These are phyloP conservation scores for Eleginops maclovinus DNA, from an alignment of 2,113 vertebrate genomes.

Conservation along the genomic window DNA sequence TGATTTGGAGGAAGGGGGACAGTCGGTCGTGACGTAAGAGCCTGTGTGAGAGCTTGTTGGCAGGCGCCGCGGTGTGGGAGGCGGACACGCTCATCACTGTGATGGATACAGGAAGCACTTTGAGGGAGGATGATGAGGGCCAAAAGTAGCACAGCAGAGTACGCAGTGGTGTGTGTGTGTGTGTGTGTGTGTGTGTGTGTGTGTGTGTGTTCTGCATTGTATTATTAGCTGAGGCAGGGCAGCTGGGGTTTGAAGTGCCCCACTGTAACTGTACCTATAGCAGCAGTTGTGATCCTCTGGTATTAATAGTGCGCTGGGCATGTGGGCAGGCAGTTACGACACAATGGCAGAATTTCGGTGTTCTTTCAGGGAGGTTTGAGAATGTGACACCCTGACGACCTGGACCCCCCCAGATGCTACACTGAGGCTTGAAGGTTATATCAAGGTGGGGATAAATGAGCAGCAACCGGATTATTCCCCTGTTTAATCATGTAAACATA, in stretches of 20 bases:
- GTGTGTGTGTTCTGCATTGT: constrained; percentile 41
- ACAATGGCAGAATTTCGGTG: constrained; percentile 73
- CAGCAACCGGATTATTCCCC: background rate
- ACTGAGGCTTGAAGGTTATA: constrained; percentile 65
- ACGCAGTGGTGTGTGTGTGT: constrained; percentile 9
- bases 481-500: background rate
- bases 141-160: constrained; percentile 44
- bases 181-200: constrained; percentile 2
- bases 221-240: constrained; percentile 74
- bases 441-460: constrained; percentile 47
- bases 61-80: constrained; percentile 50
- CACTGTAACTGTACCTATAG: constrained; percentile 81
- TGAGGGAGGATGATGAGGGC: constrained; percentile 39
- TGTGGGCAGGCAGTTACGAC: constrained; percentile 71
- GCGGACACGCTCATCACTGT: constrained; percentile 54
- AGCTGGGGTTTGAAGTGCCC: constrained; percentile 74
- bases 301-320: constrained; percentile 79
- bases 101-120: constrained; percentile 63
- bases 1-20: constrained; percentile 53
- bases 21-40: constrained; percentile 51
- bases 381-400: constrained; percentile 69
- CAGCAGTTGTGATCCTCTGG: constrained; percentile 78
- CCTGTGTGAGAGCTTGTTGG: constrained; percentile 56
- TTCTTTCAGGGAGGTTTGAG: constrained; percentile 75
- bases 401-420: constrained; percentile 57